A percentile compares a stretch with the other conserved stretches of the same genome.
Conservation (phyloP, 2,797 vertebrate genomes). For the Eospalax fontanierii region DNA sequence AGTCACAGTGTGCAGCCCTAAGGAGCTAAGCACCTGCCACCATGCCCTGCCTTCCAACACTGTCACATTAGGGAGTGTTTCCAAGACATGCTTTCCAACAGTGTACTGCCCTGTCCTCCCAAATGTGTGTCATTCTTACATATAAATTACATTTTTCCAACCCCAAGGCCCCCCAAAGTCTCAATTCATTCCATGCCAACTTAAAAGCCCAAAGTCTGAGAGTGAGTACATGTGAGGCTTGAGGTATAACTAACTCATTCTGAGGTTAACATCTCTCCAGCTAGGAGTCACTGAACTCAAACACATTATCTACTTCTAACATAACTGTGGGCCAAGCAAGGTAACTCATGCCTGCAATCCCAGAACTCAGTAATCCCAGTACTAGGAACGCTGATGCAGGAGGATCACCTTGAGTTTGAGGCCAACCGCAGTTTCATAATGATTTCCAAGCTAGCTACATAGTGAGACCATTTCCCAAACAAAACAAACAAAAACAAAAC, state of each 20-base stretch:
- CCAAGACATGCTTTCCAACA: not conserved
- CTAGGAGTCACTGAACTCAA: not conserved
- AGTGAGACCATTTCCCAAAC: not conserved
- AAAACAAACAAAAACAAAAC: not conserved
- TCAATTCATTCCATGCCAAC: not conserved
- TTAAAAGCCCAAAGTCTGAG: not conserved
- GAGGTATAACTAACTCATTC: not conserved
- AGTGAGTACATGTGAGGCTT: not conserved
- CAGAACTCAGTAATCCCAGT: not conserved
- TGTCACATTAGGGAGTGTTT: not conserved
- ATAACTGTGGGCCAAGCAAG: not conserved
- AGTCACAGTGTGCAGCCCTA: accelerated
- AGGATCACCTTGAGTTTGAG: not conserved
- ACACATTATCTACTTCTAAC: not conserved
- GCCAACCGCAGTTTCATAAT: not conserved
- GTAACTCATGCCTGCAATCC: not conserved
- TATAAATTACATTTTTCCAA: not conserved
- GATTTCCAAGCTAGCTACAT: not conserved
- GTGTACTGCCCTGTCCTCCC: not conserved
- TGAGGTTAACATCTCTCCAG: not conserved
- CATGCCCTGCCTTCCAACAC: too few species aligned
- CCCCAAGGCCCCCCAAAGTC: not conserved
- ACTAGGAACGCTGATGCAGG: not conserved
- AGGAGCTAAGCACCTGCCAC: not conserved
- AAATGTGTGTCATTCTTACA: not conserved